These are phyloP conservation scores for Antitype chi DNA, from an alignment of 2,888 invertebrate species.

Conservation along the genomic window DNA sequence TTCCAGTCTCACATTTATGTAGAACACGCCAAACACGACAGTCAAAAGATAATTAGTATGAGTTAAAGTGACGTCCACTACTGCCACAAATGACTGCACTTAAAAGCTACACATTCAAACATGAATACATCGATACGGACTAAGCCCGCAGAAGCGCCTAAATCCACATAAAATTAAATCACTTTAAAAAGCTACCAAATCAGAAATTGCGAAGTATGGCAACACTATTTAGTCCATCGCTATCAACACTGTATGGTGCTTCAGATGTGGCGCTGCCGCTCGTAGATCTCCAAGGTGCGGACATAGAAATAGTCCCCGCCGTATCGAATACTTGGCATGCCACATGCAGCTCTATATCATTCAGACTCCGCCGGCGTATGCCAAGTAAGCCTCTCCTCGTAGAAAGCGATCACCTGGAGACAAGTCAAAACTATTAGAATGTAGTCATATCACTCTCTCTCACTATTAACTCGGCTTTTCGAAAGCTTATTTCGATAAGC, in stretches of 20 bases:
- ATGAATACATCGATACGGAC: conserved; percentile 41
- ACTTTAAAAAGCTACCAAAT: conserved; percentile 54
- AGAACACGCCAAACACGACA: conserved; percentile 9
- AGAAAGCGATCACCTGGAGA: conserved; percentile 96
- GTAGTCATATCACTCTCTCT: not conserved
- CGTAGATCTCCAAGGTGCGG: conserved; percentile 42
- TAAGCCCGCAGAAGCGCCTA: conserved; percentile 21
- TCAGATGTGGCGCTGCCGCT: conserved; percentile 49
- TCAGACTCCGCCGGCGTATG: conserved; percentile 92
- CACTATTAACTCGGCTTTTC: not conserved
- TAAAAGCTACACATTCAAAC: conserved; percentile 47
- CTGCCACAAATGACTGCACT: conserved; percentile 34
- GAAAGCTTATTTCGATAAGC: no score
- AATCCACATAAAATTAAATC: conserved; percentile 35
- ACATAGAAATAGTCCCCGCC: conserved; percentile 51
- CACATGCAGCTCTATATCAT: conserved; percentile 66
- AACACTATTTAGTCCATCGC: conserved; percentile 47
- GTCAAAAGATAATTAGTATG: conserved; percentile 19
- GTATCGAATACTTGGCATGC: conserved; percentile 47
- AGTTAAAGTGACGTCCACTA: conserved; percentile 26
- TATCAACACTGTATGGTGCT: conserved; percentile 32
- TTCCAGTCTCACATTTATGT: not conserved
- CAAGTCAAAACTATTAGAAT: conserved; percentile 14
- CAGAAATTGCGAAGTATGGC: conserved; percentile 54
- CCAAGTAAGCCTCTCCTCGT: conserved; percentile 99